Base-by-base conservation (phyloP, 2,797 vertebrate species). In the Sebastolobus alascanus region DNA sequence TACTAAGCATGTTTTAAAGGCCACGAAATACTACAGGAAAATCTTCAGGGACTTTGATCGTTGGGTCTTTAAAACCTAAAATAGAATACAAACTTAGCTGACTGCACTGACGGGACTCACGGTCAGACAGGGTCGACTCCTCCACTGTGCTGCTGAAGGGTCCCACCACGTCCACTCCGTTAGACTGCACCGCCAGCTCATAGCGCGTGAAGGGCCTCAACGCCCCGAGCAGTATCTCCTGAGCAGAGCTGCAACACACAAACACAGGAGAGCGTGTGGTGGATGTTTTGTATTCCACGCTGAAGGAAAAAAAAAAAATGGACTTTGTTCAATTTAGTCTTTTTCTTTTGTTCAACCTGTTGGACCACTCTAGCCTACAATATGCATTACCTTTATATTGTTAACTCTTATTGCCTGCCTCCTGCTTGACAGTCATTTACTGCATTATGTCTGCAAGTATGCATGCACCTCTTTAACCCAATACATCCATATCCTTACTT, bases 151-250 rank as follows among this genome's bases (percentile, higher is more conserved):
- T 92, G 82, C 98, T 97, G 0, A 98, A 99, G 1, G 98, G 99
- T 25, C 99, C 98, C 0, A 96, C 96, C 8, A 96, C 91, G 33
- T 97, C 96, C 66, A 96, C 90, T 0, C 97, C 97, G 0, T 98
- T 98, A 61, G 98, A 99, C 96, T 98, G 98, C n/a, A 99, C 96
- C 0, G 98, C 98, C 90, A 99, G 97, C 93, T 99, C 97, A 0
- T 99, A 99, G 60, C 95, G 97, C 56, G 97, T 99, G 92, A 97
- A 99, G 7, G 98, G 98, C 93, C 97, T 99, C 86, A 99, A 83
- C 0, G 96, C 96, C 2, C 94, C 96, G 2, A 99, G 96, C 78
- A 99, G 95, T 77, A 98, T 96, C 91, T 98, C 97, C 94, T 98
- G 97, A 79, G 96, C 95, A 10, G 97, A 95, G 92, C 99, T 99